Percentiles rank a stretch among this genome's conserved stretches.
Conservation (phyloP, 2,113 vertebrate genomes). For the Sturnira hondurensis region DNA sequence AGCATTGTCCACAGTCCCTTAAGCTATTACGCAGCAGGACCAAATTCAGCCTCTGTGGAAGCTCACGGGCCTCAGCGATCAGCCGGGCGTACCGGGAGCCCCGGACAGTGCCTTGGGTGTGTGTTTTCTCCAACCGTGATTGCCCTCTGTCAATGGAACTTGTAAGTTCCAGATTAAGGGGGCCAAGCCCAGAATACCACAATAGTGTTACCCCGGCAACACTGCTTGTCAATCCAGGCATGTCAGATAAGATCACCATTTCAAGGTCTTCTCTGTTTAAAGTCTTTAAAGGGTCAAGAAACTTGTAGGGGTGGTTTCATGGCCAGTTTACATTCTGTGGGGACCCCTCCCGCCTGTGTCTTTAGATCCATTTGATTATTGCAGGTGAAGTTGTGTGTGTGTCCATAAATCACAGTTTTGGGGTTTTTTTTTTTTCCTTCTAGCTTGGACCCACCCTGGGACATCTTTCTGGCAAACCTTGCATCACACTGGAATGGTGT, state of each 20-base stretch:
- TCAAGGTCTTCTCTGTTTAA: not conserved
- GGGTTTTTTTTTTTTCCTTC: not conserved
- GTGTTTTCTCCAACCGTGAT: not conserved
- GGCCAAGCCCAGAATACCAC: not conserved
- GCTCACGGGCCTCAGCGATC: rapidly evolving
- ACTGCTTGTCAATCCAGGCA: not conserved
- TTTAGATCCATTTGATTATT: not conserved
- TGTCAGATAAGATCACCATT: not conserved
- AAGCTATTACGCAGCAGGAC: not conserved
- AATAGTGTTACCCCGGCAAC: not conserved
- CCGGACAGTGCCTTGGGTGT: not conserved
- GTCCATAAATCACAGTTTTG: not conserved
- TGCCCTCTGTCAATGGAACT: rapidly evolving
- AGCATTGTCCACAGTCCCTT: not conserved
- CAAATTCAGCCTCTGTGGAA: not conserved
- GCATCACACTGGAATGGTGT: slow-evolving; percentile 40
- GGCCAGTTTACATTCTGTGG: not conserved
- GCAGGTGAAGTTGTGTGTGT: not conserved
- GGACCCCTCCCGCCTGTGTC: not conserved
- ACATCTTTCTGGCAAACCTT: slow-evolving; percentile 25
- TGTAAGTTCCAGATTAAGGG: not conserved
- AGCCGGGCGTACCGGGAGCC: not conserved
- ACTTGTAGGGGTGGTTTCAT: not conserved
- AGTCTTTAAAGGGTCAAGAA: not conserved
- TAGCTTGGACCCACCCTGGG: slow-evolving; percentile 36